Evolutionary conservation across 2,113 vertebrate genomes (phyloP), one percentile per base, ranked within the genome.

Genomic region (Lutjanus erythropterus): DNA sequence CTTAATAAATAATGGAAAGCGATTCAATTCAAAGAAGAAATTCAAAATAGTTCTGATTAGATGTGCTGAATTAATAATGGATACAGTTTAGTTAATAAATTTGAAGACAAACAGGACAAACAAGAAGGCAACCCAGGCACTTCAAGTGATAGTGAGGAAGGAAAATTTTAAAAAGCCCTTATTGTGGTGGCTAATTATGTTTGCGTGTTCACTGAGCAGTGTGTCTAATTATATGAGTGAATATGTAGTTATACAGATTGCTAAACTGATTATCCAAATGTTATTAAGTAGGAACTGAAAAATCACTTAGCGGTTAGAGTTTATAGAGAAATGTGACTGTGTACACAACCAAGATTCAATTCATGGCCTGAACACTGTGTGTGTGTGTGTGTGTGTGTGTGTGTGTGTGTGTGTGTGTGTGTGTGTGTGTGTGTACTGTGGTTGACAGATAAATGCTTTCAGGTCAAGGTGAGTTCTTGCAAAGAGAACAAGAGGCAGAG

Each of bases 391-490:
- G 46, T 49, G 21, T 42, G 41, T 42, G 41, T 42, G 41, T 42
- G 39, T 42, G 12, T 42, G 41, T 42, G 41, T 16, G 12, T 15
- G 41, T 42, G 41, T 42, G 41, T 42, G 41, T 42, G n/a, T n/a
- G n/a, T n/a, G 41, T 49, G 47, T 50, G 46, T 66, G 21, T 78
- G 65, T 62, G 71, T 79, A 44, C 35, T 69, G 39, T 18, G 52
- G 61, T 6, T 2, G 21, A 39, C 35, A 39, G 49, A 76, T 41
- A 79, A 81, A 78, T 52, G 52, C 52, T 58, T 4, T 25, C 18
- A 82, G 86, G 80, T 89, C 83, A 89, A 91, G 82, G 88, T 85
- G 68, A 84, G 85, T 70, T 81, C 31, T 80, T 75, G 73, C 74
- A 67, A 64, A 85, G 75, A 42, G 47, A 71, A 16, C 59, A n/a